phyloP scores from a whole-genome alignment of 2,888 invertebrate species.

The Rosalia funebris region DNA sequence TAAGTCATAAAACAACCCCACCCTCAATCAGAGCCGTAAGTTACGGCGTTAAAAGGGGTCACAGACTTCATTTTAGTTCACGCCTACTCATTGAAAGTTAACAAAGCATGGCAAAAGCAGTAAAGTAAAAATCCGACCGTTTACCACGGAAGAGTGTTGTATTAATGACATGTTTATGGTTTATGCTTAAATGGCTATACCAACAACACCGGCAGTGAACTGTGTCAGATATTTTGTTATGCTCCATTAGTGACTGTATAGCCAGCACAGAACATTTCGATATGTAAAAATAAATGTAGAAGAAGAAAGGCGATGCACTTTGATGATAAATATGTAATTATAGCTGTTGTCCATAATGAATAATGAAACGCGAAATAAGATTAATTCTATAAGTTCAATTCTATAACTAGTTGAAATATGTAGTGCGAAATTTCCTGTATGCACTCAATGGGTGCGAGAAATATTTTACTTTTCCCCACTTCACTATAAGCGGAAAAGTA shows the following conservation, averaged over 20 bases:
- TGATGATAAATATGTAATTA: background rate
- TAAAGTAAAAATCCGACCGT: slow-evolving; percentile 33
- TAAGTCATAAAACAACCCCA: no score
- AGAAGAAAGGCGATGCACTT: background rate
- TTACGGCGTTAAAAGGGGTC: background rate
- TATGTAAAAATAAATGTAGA: background rate
- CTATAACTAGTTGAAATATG: no score
- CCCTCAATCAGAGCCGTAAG: no score
- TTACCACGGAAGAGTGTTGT: slow-evolving; percentile 37
- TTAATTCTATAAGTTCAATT: no score
- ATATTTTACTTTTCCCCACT: no score
- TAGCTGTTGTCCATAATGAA: background rate
- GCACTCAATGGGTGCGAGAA: no score
- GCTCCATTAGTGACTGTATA: slow-evolving; percentile 38
- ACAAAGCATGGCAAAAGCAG: slow-evolving; percentile 39
- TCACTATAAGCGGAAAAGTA: no score
- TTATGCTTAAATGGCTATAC: slow-evolving; percentile 44
- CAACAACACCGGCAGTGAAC: slow-evolving; percentile 40
- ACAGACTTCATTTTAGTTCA: background rate
- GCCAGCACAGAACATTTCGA: slow-evolving; percentile 27
- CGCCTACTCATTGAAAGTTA: slow-evolving; percentile 37
- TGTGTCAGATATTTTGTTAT: slow-evolving; percentile 42
- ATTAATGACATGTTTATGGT: slow-evolving; percentile 44
- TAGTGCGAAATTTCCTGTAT: no score
- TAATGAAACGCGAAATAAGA: no score